Evolutionary conservation across 2,113 vertebrate genomes (phyloP).

Genomic region (Oceanites oceanicus): DNA sequence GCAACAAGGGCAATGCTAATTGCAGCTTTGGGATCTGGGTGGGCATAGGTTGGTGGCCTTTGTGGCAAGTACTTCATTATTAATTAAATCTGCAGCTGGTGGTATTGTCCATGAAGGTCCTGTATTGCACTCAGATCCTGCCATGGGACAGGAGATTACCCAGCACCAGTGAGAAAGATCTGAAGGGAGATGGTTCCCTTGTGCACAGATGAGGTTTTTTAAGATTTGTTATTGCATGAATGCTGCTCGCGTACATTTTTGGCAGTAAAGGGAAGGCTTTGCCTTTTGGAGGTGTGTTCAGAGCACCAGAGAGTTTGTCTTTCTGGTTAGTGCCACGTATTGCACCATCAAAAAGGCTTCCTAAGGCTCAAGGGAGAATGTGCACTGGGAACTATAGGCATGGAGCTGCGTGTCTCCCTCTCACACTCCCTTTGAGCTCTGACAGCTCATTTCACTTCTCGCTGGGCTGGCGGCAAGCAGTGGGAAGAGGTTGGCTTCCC

Average conservation of each 20-base stretch:
- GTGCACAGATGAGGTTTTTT: neutral
- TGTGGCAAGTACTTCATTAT: neutral
- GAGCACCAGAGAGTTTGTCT: neutral
- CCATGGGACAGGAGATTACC: neutral
- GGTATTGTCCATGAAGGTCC: neutral
- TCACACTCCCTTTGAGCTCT: neutral
- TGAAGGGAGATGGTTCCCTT: rapidly evolving
- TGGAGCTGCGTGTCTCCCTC: neutral
- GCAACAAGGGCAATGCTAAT: neutral
- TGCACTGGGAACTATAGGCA: neutral
- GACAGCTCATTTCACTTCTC: neutral
- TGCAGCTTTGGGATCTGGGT: neutral
- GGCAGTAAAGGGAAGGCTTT: neutral
- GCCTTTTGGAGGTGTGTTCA: neutral
- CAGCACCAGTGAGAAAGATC: neutral
- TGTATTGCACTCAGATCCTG: neutral
- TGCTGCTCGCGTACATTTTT: rapidly evolving
- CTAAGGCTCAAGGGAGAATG: neutral
- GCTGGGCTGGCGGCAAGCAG: neutral
- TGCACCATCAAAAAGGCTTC: neutral
- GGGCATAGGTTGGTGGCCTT: neutral
- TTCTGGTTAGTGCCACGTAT: neutral
- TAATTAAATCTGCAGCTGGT: neutral
- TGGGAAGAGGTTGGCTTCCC: neutral
- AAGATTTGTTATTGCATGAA: neutral